Conservation (phyloP, 2,888 invertebrate genomes). For the Trimorus sp. region DNA sequence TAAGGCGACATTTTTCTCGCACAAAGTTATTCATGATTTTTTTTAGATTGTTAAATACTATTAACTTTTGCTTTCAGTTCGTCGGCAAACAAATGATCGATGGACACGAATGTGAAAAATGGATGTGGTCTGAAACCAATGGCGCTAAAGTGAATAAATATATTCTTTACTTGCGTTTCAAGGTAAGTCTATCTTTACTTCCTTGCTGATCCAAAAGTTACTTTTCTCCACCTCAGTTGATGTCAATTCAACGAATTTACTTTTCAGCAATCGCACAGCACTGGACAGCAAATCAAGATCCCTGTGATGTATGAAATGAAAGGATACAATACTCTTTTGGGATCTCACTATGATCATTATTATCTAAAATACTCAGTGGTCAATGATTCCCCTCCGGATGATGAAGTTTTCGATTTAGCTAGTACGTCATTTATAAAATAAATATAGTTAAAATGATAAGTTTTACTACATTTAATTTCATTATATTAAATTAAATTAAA, state of each 20-base stretch:
- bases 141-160: background rate
- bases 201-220: background rate
- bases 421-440: too few relatives aligned
- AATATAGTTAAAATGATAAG: too few relatives aligned
- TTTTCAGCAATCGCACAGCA: constrained; percentile 67
- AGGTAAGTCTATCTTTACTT: background rate
- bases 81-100: background rate
- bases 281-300: constrained; percentile 66
- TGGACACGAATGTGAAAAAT: background rate
- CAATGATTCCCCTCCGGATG: too few relatives aligned
- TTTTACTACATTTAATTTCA: too few relatives aligned
- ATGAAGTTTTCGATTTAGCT: too few relatives aligned
- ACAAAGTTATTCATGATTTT: background rate
- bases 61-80: background rate
- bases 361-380: constrained; percentile 87
- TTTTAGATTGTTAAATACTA: background rate
- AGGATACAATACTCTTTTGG: constrained; percentile 94
- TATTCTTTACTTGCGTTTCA: background rate
- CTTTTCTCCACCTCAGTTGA: background rate
- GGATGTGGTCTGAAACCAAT: background rate
- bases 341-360: constrained; percentile 98
- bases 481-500: too few relatives aligned
- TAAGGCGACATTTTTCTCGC: too few relatives aligned
- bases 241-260: constrained; percentile 18
- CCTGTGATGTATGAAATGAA: constrained; percentile 92